phyloP scores from a whole-genome alignment of 2,888 invertebrate species.

The Stramonita haemastoma region DNA sequence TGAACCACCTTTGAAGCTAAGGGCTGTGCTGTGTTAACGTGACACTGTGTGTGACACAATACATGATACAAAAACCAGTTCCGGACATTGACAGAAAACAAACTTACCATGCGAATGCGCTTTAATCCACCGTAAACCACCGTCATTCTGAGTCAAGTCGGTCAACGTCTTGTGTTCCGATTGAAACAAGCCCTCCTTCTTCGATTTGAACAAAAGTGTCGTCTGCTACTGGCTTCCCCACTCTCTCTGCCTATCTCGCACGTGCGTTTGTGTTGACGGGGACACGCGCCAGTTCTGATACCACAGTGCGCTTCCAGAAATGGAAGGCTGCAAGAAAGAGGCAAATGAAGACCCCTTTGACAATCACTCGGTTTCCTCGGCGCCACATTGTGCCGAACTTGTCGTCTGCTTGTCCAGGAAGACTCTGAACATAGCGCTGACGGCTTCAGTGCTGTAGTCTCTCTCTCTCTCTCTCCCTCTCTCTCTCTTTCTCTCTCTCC shows the following conservation, averaged over 20 bases:
- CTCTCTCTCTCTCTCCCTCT: background rate
- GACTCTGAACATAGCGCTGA: constrained; percentile 8
- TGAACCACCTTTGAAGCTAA: background rate
- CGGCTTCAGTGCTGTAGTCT: background rate
- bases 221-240: background rate
- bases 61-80: no score
- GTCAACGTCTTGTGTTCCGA: background rate
- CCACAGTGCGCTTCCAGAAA: constrained; percentile 25
- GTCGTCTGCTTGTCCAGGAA: constrained; percentile 7
- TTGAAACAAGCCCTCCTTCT: background rate
- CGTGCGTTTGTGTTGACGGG: background rate
- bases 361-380: constrained; percentile 13
- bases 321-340: constrained; percentile 27
- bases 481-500: background rate
- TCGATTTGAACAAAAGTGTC: no score
- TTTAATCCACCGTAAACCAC: background rate
- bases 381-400: constrained; percentile 19
- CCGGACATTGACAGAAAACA: background rate
- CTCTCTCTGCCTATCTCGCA: background rate
- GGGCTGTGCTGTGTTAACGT: background rate
- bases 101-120: background rate
- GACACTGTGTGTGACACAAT: background rate
- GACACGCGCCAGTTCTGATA: background rate
- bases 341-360: constrained; percentile 32
- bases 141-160: background rate